phyloP scores from a whole-genome alignment of 2,797 vertebrate genomes.

The Prunella strophiata region DNA sequence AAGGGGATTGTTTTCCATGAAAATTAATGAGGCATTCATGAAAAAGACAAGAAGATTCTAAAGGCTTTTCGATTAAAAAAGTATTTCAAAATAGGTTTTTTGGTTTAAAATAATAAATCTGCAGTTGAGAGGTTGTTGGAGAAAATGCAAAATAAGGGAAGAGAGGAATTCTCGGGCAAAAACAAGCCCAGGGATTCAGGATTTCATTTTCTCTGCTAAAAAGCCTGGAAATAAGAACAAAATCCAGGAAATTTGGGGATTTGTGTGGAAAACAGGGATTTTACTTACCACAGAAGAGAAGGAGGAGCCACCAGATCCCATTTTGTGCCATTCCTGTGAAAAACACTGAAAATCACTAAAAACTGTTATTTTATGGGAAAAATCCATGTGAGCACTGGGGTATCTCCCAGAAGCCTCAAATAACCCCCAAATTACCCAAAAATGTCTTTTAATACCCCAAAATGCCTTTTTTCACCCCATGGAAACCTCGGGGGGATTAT shows the following conservation, averaged over 20 bases:
- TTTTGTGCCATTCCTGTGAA: background rate
- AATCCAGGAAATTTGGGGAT: background rate
- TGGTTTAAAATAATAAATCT: background rate
- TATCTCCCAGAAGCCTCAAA: background rate
- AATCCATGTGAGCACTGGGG: background rate
- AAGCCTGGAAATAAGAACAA: background rate
- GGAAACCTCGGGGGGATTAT: background rate
- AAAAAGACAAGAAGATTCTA: background rate
- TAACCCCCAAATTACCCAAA: background rate
- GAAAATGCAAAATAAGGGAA: background rate
- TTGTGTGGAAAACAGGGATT: rapidly evolving
- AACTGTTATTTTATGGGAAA: background rate
- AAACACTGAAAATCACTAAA: background rate
- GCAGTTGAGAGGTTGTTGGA: background rate
- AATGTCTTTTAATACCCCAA: no score
- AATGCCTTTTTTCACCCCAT: no score
- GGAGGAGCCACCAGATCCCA: background rate
- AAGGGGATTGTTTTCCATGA: background rate
- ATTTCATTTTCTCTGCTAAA: background rate
- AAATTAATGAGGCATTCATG: background rate
- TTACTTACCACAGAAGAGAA: background rate
- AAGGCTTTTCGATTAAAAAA: background rate
- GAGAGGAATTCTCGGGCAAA: background rate
- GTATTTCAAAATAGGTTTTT: background rate
- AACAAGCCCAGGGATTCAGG: background rate